Conservation (phyloP, 2,797 vertebrate genomes). For the Neomorphus geoffroyi region DNA sequence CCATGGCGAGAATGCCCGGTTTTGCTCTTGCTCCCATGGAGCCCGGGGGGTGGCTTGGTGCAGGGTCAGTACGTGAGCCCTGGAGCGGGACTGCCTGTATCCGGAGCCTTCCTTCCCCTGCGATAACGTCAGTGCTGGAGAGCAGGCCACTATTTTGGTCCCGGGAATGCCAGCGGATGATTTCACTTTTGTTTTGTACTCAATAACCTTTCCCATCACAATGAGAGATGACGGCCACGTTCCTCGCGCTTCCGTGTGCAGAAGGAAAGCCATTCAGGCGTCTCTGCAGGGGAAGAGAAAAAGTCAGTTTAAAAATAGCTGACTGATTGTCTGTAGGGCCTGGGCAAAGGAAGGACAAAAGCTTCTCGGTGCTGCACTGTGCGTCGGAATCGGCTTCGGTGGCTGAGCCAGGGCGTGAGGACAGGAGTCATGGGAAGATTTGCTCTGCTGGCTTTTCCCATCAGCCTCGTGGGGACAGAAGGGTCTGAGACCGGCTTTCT, state of each 20-base stretch:
- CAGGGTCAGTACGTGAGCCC: neutral
- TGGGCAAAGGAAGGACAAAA: slow-evolving; percentile 46
- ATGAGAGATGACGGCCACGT: slow-evolving; percentile 10
- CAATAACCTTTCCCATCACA: slow-evolving; percentile 73
- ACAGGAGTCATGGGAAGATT: neutral
- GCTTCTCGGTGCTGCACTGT: neutral
- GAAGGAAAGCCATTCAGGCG: slow-evolving; percentile 49
- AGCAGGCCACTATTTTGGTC: slow-evolving; percentile 43
- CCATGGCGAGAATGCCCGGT: neutral
- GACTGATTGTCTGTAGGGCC: slow-evolving; percentile 12
- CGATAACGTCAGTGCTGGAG: slow-evolving; percentile 35
- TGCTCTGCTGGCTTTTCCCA: neutral
- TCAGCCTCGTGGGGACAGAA: fast-evolving
- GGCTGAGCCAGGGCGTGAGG: neutral
- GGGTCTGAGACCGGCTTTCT: neutral
- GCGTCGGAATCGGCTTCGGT: neutral
- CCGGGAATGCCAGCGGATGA: slow-evolving; percentile 63
- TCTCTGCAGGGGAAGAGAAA: slow-evolving; percentile 21
- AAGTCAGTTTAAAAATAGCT: slow-evolving; percentile 59
- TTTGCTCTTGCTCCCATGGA: neutral
- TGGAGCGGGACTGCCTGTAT: neutral
- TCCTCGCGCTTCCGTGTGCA: neutral
- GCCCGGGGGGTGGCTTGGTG: neutral
- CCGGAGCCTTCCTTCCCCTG: slow-evolving; percentile 48
- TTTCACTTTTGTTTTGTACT: slow-evolving; percentile 71